Base-by-base conservation (phyloP, 2,113 vertebrate species). In the Tamias sibiricus region DNA sequence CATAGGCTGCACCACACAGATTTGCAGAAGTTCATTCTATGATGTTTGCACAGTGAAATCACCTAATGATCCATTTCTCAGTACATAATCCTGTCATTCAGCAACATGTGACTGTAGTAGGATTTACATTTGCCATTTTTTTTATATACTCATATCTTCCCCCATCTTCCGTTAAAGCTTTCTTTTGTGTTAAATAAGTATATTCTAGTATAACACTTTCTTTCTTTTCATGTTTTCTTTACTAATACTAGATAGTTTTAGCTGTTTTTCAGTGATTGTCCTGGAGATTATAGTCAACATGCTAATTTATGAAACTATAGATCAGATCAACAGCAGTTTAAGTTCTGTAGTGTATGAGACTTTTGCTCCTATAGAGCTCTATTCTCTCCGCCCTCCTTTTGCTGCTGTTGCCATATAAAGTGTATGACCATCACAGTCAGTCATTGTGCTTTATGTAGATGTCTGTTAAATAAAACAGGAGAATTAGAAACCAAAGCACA, bases 251-350 rank as follows among this genome's bases (percentile, higher is more conserved):
- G 32, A 13, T n/a, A 24, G 17, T 93, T 77, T 71, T 40, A 79
- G 54, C 57, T 88, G 24, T 68, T 87, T 59, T 47, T 74, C 37
- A 37, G 24, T 75, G 71, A 47, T 28, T 71, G 6, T 54, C 66
- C 44, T 64, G 52, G n/a, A 35, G 35, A 35, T 77, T 52, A 54
- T 20, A 75, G 28, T 76, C 77, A 40, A 75, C 64, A 81, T 82
- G 66, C n/a, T 87, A 83, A 89, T 77, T 57, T 54, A 7, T 62
- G 40, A 95, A 89, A 92, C 37, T 85, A 2, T 69, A 83, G 47
- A 57, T 83, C 74, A 44, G 52, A 57, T 77, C 69, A 84, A 37
- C n/a, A 69, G 17, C 32, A 68, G n/a, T 88, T 81, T 89, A 72
- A 57, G 6, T 68, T 90, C 37, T 75, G 1, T 80, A 40, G 35